A percentile compares a stretch with the other conserved stretches of the same genome.
Conservation (phyloP, 2,797 vertebrate species). For the Sebastes alutus region DNA sequence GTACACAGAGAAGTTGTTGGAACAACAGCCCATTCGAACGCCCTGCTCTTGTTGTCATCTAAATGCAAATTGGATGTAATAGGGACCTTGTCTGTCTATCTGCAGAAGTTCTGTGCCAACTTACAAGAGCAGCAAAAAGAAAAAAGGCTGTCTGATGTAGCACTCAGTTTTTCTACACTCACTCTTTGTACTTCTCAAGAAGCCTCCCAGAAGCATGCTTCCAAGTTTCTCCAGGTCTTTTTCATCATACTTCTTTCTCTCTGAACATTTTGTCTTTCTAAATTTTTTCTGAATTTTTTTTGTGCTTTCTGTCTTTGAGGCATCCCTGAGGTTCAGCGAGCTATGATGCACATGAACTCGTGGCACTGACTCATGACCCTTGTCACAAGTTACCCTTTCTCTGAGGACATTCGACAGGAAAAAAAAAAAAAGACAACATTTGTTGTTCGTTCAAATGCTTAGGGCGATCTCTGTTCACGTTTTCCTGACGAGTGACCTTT, state of each 20-base stretch:
- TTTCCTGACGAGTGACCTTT: not conserved
- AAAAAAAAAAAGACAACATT: not conserved
- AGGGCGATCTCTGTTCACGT: not conserved
- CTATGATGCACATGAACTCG: slow-evolving; percentile 29
- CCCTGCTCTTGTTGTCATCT: slow-evolving; percentile 60
- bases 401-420: not conserved
- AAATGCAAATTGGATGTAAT: slow-evolving; percentile 69
- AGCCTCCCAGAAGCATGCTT: slow-evolving; percentile 13
- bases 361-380: slow-evolving; percentile 50
- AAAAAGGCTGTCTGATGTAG: slow-evolving; percentile 11
- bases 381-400: slow-evolving; percentile 42
- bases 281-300: not conserved
- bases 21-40: slow-evolving; percentile 59
- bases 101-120: slow-evolving; percentile 32
- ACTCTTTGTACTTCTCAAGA: slow-evolving; percentile 5
- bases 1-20: slow-evolving; percentile 49
- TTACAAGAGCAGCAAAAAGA: slow-evolving; percentile 14
- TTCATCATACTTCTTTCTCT: slow-evolving; percentile 24
- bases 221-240: slow-evolving; percentile 8
- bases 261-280: slow-evolving; percentile 23
- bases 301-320: slow-evolving; percentile 31
- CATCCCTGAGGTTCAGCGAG: slow-evolving; percentile 27
- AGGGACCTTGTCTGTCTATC: slow-evolving; percentile 32
- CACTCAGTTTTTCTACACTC: slow-evolving; percentile 8
- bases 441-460: not conserved